Base-by-base conservation (phyloP, 2,113 vertebrate genomes). In the Saguinus midas region DNA sequence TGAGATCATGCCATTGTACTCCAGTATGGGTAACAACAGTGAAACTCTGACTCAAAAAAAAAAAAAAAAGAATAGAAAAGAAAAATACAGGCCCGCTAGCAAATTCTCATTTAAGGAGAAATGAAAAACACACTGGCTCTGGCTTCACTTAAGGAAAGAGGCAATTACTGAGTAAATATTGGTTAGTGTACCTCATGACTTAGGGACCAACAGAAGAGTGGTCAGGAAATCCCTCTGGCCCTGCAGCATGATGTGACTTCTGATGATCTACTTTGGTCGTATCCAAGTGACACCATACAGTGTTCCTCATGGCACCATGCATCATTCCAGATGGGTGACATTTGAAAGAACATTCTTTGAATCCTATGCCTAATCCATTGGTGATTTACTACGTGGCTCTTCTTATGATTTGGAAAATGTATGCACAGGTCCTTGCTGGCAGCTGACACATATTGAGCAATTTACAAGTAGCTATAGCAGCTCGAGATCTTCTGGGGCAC, bases 61-160 rank as follows among this genome's bases (percentile, higher is more conserved):
- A 40, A 40, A 40, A 40, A 40, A 40, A 40, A 40, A 40, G 37
- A 40, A 40, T 40, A 40, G 37, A 40, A 40, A 43, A 98, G 95
- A 92, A 97, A 97, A 96, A 96, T 93, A 92, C 23, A 95, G 80
- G n/a, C 95, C 81, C 1, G 18, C 91, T 90, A 90, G 97, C 96
- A 97, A 97, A 96, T 96, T 78, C 94, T 97, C 95, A 95, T 96
- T 98, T 94, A 97, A 96, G 58, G 58, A 89, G 76, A 95, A 95
- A 91, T 83, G 92, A 96, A 97, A 95, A 92, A 80, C 66, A 73
- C 83, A 82, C 43, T 6, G 75, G 81, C 64, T 92, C 14, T 81
- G 93, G 84, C 57, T 40, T 82, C 72, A 87, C 87, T 97, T 84
- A 94, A 87, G 66, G 92, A 95, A 94, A 96, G 84, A 95, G 90